A percentile compares a stretch with the other conserved stretches of the same genome.
Evolutionary conservation across 2,888 invertebrate species (phyloP).

Genomic region (Palloptera scutellata): DNA sequence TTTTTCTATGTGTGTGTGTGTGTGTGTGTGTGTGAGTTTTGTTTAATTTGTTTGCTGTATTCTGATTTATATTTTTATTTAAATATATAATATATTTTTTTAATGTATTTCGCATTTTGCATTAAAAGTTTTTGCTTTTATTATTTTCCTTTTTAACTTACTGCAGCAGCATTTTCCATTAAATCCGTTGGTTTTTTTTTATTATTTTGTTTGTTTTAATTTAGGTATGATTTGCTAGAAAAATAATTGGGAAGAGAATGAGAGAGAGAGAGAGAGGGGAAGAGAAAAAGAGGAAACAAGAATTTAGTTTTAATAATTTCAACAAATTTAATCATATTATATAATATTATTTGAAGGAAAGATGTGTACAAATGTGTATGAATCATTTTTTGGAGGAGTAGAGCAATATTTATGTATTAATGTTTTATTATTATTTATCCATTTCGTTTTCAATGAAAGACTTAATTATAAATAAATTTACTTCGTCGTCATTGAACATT

Average conservation of each 20-base stretch:
- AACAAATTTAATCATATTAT: neutral
- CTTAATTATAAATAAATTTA: too few relatives aligned
- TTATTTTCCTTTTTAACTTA: neutral
- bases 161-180: neutral
- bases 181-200: constrained; percentile 4
- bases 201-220: neutral
- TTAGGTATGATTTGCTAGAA: neutral
- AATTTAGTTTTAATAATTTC: neutral
- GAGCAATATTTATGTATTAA: neutral
- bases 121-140: neutral
- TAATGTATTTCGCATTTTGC: neutral
- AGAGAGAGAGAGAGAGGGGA: constrained; percentile 17
- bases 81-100: neutral
- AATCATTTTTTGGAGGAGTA: too few relatives aligned
- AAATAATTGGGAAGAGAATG: constrained; percentile 2
- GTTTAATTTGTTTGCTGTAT: neutral
- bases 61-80: neutral
- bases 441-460: neutral
- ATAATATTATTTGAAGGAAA: neutral
- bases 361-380: neutral
- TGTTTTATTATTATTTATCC: neutral
- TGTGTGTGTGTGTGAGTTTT: neutral
- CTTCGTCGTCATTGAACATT: too few relatives aligned
- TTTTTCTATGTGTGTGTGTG: constrained; percentile 2
- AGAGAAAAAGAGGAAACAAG: neutral